Base-by-base conservation (phyloP, 1,140 invertebrate species). In the Orius insidiosus region DNA sequence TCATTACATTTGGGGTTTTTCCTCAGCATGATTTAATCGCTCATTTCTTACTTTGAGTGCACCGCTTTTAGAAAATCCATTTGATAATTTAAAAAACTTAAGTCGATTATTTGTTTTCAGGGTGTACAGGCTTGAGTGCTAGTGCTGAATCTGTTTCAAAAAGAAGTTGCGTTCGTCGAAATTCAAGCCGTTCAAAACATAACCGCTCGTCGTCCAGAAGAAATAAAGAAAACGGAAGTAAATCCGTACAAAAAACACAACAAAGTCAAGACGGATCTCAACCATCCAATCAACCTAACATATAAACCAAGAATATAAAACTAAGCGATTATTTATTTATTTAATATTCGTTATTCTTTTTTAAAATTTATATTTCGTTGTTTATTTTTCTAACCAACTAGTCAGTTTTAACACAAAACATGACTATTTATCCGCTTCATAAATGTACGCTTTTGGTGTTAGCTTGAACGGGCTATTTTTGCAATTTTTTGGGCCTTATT, bases 131-230 rank as follows among this genome's bases (percentile, higher is more conserved):
- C 52, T 59, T 78, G 52, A 78, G 74, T 52, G 68, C 72, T 35
- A 79, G 76, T 59, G 74, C 74, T 13, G 76, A 78, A 57, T 77
- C 75, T 10, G 68, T 78, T 37, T 69, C 72, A 53, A 76, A 76
- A 53, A 67, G 72, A 52, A 69, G 69, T 43, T 71, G 74, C 58
- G 55, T 78, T 3, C 66, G 75, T 8, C 63, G 78, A 45, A 69
- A 68, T 5, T 76, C 74, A 10, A 74, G 72, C 11, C 70, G 75
- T 53, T 52, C 51, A n/a, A 19, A 48, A 11, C 46, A 52, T 16
- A 49, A 77, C 46, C 68, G 78, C 15, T 74, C 74, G 7, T 77
- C 75, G 6, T 72, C 76, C 45, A 68, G 73, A 16, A 64, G 78
- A 15, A 75, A 80, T 57, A 80, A 78, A 58, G 75, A 78, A 53